Evolutionary conservation across 2,888 invertebrate species (phyloP).

Genomic region (Oasisia sp.): DNA sequence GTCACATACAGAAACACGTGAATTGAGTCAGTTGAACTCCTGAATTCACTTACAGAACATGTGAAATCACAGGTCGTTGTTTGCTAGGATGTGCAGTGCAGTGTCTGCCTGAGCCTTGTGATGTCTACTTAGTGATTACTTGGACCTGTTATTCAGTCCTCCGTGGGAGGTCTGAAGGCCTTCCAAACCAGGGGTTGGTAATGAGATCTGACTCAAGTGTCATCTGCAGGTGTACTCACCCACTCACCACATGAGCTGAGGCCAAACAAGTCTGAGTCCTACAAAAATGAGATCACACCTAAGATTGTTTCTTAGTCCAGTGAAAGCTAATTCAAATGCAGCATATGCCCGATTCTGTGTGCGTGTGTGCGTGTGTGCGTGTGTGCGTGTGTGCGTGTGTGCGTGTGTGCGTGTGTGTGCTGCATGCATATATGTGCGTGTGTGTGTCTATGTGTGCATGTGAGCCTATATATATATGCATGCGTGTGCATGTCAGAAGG

Average conservation of each 20-base stretch:
- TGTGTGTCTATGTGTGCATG: background rate
- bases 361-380: too few relatives aligned
- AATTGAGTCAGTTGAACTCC: too few relatives aligned
- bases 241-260: background rate
- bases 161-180: too few relatives aligned
- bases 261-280: background rate
- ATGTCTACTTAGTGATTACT: too few relatives aligned
- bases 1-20: too few relatives aligned
- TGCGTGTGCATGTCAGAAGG: background rate
- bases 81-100: too few relatives aligned
- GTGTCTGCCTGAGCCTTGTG: too few relatives aligned
- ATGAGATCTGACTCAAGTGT: background rate
- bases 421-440: background rate
- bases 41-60: too few relatives aligned
- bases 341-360: background rate
- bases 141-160: too few relatives aligned
- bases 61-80: too few relatives aligned
- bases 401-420: too few relatives aligned
- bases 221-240: background rate
- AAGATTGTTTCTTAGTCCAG: background rate
- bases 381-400: too few relatives aligned
- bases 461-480: background rate
- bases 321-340: background rate
- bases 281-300: background rate
- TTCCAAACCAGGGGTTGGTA: background rate